Base-by-base conservation (phyloP, 1,140 invertebrate species). In the Eubasilissa regina region DNA sequence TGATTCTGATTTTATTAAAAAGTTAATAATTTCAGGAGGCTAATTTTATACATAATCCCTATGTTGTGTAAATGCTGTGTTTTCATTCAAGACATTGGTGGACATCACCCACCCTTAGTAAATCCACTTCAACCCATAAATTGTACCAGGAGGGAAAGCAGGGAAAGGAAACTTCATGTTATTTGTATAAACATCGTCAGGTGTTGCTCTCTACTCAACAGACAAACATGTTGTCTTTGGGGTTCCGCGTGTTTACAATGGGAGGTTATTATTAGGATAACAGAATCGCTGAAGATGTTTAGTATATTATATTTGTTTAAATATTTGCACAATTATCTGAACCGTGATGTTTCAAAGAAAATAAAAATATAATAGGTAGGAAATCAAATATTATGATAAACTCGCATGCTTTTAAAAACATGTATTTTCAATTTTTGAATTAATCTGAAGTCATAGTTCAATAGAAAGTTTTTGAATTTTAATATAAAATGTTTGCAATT, bases 221-320 rank as follows among this genome's bases (percentile, higher is more conserved):
- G 77, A 79, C 62, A 82, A 82, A 82, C 77, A 70, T 70, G 77
- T 81, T 78, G 66, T 81, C 80, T 44, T 62, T 25, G 48, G 51
- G 74, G 74, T 43, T 43, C 35, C 19, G 60, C 25, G 6, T 77
- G 75, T 77, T 77, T 77, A 44, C 51, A 0, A 35, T 70, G 43
- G 60, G 62, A 80, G 55, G 62, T 56, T 72, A 72, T 80, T 76
- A 78, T 73, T 78, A 70, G 51, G 64, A 62, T 64, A 73, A 64
- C 75, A 77, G n/a, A 68, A 66, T 64, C 45, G 43, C 15, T 60
- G 73, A 75, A 75, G 66, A 70, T 21, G 43, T 70, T 70, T 47
- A 70, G 15, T 19, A 70, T 70, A 60, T 51, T 51, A 51, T 13
- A 35, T 64, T 64, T 64, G 60, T 64, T 64, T 35, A 43, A 64